These are phyloP conservation scores for Geococcyx californianus DNA, from an alignment of 2,113 vertebrate species.

Conservation along the genomic window DNA sequence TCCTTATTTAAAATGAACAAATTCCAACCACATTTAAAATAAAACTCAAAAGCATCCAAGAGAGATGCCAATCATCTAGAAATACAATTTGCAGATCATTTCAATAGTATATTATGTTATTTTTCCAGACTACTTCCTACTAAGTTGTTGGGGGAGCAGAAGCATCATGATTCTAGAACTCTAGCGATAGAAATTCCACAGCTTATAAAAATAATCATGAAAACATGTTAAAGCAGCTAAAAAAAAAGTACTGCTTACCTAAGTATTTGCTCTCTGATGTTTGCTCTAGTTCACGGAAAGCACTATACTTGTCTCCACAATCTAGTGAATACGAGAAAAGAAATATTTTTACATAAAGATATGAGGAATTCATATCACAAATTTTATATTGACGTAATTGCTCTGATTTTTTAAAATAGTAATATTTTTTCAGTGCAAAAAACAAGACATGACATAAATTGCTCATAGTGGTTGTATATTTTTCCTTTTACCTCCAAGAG, in stretches of 20 bases:
- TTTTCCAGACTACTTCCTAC: background rate
- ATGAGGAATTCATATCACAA: background rate
- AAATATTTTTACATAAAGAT: background rate
- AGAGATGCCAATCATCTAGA: background rate
- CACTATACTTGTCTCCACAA: constrained; percentile 92
- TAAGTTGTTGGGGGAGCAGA: background rate
- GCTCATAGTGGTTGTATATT: background rate
- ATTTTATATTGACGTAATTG: background rate
- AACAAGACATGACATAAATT: background rate
- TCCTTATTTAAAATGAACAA: background rate
- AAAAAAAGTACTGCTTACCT: constrained; percentile 79
- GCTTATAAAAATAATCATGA: background rate
- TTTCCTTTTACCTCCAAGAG: constrained; percentile 84
- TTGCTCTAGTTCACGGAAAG: constrained; percentile 90
- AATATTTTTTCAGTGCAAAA: background rate
- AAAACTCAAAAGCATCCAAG: background rate
- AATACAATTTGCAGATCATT: background rate
- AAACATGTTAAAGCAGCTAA: background rate
- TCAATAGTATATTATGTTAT: background rate
- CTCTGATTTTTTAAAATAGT: background rate
- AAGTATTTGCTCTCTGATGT: constrained; percentile 86
- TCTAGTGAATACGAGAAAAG: constrained; percentile 72
- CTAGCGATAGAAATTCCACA: background rate
- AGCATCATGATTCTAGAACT: background rate
- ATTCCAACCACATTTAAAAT: background rate